Evolutionary conservation across 2,888 invertebrate genomes (phyloP), one percentile per base, ranked within the genome.

Genomic region (Polymixis flavicincta): DNA sequence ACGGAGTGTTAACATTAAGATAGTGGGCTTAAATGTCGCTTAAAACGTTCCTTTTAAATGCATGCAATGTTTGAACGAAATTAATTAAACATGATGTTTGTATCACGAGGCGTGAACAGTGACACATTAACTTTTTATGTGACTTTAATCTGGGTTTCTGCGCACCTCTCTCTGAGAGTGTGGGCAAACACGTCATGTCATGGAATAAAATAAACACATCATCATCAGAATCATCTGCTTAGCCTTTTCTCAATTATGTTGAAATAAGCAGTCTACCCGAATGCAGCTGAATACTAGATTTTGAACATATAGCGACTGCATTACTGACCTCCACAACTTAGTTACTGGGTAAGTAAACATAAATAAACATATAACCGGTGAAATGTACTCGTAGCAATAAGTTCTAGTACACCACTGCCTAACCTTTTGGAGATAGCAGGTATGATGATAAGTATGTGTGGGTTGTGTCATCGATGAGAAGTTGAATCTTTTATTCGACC

Each of bases 1-100:
- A 92, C 92, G 92, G 92, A 92, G 93, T 93, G 94, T 92, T 91
- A 92, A 93, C 92, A 92, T 93, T 92, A 92, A 94, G 93, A 95
- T 95, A 94, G 92, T 86, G 82, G 75, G 78, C 71, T 85, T 90
- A 90, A 89, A 89, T 87, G 87, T 87, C 88, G 87, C 77, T 88
- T 86, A 82, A 87, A 85, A 85, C 75, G 76, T 80, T 68, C 70
- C 59, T 65, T 78, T 77, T 82, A 82, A 86, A 83, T 66, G 75
- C 57, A 61, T 63, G 61, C 74, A 60, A 60, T 60, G 71, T 83
- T 76, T 81, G 76, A 57, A 74, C 64, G 76, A 71, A 78, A 83
- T 87, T 87, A 78, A 87, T 85, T 85, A 74, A 64, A 73, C 79
- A 55, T 85, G 72, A 85, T 81, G 71, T 80, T 87, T 85, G 79